phyloP scores from a whole-genome alignment of 2,888 invertebrate species.

The Callimorpha dominula region DNA sequence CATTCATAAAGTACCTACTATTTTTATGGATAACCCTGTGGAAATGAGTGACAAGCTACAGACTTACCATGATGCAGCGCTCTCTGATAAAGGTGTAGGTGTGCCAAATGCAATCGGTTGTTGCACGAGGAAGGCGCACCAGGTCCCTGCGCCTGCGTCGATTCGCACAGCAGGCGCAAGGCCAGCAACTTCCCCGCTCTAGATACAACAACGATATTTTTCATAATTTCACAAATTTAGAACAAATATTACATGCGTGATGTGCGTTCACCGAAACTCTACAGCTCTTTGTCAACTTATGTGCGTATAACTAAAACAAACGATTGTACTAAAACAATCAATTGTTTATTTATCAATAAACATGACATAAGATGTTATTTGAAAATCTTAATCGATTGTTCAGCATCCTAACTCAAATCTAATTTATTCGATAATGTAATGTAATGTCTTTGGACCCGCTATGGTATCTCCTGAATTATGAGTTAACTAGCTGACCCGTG shows the following conservation, averaged over 20 bases:
- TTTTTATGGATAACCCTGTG: not conserved
- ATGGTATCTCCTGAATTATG: too few species aligned
- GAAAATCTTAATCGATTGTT: not conserved
- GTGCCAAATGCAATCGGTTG: slow-evolving; percentile 88
- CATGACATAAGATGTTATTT: not conserved
- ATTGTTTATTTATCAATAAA: slow-evolving; percentile 2
- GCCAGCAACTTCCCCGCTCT: slow-evolving; percentile 94
- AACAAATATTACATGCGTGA: not conserved
- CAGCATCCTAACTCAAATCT: not conserved
- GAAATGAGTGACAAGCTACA: slow-evolving; percentile 1
- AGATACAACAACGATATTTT: not conserved
- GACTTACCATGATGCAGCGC: slow-evolving; percentile 92
- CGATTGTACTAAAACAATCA: slow-evolving; percentile 7
- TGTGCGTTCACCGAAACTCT: not conserved
- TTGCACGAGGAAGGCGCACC: slow-evolving; percentile 82
- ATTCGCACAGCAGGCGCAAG: slow-evolving; percentile 94
- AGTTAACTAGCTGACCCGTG: too few species aligned
- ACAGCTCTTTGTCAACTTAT: not conserved
- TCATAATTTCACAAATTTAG: not conserved
- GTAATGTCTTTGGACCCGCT: too few species aligned
- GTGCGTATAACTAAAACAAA: slow-evolving; percentile 1
- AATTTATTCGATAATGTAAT: too few species aligned
- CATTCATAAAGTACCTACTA: not conserved
- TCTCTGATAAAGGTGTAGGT: slow-evolving; percentile 94
- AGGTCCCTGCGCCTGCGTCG: slow-evolving; percentile 92